A percentile compares a stretch with the other conserved stretches of the same genome.
Evolutionary conservation across 2,888 invertebrate species (phyloP).

Genomic region (Ypsolopha scabrella): DNA sequence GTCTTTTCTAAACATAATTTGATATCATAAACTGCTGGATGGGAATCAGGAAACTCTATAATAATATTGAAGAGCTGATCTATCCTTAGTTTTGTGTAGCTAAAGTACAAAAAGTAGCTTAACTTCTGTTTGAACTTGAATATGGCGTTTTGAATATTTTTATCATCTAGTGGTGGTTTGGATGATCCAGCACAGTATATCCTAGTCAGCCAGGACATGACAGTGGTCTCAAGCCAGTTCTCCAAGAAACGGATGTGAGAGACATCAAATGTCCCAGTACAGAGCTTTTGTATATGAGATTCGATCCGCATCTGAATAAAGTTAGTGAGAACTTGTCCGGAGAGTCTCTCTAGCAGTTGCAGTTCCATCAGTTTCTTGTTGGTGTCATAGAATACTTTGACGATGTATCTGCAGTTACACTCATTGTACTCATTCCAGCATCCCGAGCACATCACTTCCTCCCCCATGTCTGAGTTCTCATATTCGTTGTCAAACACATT

Average conservation of each 20-base stretch:
- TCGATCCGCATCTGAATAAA: constrained; percentile 88
- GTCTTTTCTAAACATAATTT: constrained; percentile 88
- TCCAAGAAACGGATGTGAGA: constrained; percentile 83
- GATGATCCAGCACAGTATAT: constrained; percentile 80
- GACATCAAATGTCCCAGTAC: constrained; percentile 88
- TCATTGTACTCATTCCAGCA: constrained; percentile 75
- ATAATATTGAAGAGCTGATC: constrained; percentile 96
- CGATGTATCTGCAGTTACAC: constrained; percentile 73
- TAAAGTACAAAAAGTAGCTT: constrained; percentile 86
- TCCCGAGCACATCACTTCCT: constrained; percentile 76
- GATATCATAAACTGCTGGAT: constrained; percentile 92
- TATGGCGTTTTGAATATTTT: constrained; percentile 68
- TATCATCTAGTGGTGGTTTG: constrained; percentile 66
- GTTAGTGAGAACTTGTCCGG: constrained; percentile 86
- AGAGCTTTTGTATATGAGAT: constrained; percentile 84
- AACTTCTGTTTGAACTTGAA: constrained; percentile 81
- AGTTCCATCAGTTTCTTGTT: constrained; percentile 84
- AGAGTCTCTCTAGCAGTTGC: constrained; percentile 83
- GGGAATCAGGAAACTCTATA: constrained; percentile 97
- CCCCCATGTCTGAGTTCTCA: constrained; percentile 65
- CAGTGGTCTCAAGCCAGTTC: constrained; percentile 88
- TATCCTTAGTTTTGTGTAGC: constrained; percentile 88
- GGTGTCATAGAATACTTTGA: constrained; percentile 80
- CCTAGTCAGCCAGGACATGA: constrained; percentile 87
- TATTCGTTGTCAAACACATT: constrained; percentile 74